These are phyloP conservation scores for Meleagris gallopavo DNA, from an alignment of 2,113 vertebrate species.

Conservation along the genomic window DNA sequence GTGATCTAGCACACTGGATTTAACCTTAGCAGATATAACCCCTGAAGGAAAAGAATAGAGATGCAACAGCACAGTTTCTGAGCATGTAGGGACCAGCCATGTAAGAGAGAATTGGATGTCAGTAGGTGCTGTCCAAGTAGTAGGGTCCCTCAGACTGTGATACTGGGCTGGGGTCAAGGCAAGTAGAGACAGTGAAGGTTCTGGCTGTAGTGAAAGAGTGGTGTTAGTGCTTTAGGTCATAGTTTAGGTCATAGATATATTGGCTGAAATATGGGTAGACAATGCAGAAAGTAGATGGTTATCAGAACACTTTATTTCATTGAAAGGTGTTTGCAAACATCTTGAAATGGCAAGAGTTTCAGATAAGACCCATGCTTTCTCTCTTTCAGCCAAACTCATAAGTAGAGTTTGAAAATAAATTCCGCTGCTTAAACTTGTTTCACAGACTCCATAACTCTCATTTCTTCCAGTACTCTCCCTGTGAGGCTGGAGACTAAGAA, in stretches of 20 bases:
- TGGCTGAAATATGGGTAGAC: not conserved
- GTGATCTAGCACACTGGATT: not conserved
- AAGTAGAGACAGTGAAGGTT: not conserved
- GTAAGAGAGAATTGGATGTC: fast-evolving
- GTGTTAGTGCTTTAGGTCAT: not conserved
- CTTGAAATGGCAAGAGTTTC: not conserved
- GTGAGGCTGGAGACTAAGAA: not conserved
- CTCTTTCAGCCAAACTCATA: not conserved
- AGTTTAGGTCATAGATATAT: not conserved
- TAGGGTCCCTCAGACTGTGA: fast-evolving
- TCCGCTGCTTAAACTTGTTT: not conserved
- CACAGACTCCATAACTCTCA: not conserved
- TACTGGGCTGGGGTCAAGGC: not conserved
- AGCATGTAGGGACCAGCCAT: not conserved
- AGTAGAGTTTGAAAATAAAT: not conserved
- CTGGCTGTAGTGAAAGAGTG: not conserved
- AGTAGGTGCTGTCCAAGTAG: fast-evolving
- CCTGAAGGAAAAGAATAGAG: not conserved
- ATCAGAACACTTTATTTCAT: not conserved
- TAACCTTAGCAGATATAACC: not conserved
- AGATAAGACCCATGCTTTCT: not conserved
- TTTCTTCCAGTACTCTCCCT: not conserved
- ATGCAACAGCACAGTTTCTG: not conserved
- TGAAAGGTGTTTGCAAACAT: not conserved
- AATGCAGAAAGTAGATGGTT: not conserved